phyloP scores from a whole-genome alignment of 2,888 invertebrate species.

The Epinotia demarniana region DNA sequence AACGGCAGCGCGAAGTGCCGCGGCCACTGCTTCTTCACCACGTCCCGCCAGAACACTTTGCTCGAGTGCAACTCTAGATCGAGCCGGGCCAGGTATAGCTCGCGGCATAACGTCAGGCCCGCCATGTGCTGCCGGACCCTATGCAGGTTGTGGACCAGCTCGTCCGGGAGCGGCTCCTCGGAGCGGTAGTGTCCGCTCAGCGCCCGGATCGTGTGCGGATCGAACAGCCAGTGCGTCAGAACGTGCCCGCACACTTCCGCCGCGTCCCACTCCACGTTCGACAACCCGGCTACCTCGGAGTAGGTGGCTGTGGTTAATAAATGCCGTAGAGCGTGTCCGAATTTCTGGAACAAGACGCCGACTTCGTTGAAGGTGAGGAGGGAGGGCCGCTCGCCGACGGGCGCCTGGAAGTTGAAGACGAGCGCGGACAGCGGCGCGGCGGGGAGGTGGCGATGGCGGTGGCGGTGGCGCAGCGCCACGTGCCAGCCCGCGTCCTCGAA shows the following conservation, averaged over 20 bases:
- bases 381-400: slow-evolving; percentile 86
- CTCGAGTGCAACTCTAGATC: slow-evolving; percentile 93
- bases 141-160: slow-evolving; percentile 86
- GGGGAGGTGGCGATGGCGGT: slow-evolving; percentile 76
- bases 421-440: slow-evolving; percentile 91
- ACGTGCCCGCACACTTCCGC: slow-evolving; percentile 93
- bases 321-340: slow-evolving; percentile 95
- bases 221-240: slow-evolving; percentile 91
- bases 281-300: slow-evolving; percentile 92
- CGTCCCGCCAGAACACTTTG: slow-evolving; percentile 92
- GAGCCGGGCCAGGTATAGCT: slow-evolving; percentile 91
- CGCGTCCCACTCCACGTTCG: slow-evolving; percentile 97
- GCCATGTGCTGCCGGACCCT: slow-evolving; percentile 89
- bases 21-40: slow-evolving; percentile 91
- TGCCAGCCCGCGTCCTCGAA: slow-evolving; percentile 89
- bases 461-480: slow-evolving; percentile 90
- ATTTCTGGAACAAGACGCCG: slow-evolving; percentile 90
- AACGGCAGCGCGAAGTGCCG: slow-evolving; percentile 91
- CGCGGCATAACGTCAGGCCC: slow-evolving; percentile 90
- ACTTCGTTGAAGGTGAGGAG: slow-evolving; percentile 91
- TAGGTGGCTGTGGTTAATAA: slow-evolving; percentile 92
- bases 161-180: slow-evolving; percentile 88
- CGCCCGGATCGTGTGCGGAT: slow-evolving; percentile 83
- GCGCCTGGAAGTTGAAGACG: slow-evolving; percentile 92
- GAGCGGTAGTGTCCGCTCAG: slow-evolving; percentile 91